phyloP scores from a whole-genome alignment of 64 coral and sea anemone genomes.

The Hydrozoanthus tunicans region DNA sequence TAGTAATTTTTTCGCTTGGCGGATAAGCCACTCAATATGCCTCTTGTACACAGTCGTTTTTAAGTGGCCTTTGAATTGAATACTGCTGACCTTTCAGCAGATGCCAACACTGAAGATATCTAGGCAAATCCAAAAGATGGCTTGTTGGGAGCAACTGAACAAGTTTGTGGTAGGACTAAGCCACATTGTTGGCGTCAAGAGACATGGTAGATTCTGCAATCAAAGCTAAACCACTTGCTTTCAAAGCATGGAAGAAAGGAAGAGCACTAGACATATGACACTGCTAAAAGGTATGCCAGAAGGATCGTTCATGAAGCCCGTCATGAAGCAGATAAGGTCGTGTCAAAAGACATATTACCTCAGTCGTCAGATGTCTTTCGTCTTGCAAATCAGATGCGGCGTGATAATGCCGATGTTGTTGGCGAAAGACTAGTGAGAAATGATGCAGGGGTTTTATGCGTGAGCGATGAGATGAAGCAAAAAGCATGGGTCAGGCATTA shows the following conservation, averaged over 20 bases:
- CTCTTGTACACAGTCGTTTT: too few relatives aligned
- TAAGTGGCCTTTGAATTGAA: too few relatives aligned
- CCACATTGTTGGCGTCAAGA: neutral
- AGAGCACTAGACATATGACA: slow-evolving; percentile 8
- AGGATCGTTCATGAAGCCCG: slow-evolving; percentile 10
- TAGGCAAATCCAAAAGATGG: neutral
- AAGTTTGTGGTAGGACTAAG: slow-evolving; percentile 18
- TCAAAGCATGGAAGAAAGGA: slow-evolving; percentile 25
- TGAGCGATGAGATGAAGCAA: neutral
- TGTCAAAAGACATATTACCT: slow-evolving; percentile 11
- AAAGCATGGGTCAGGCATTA: slow-evolving; percentile 36
- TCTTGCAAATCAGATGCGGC: slow-evolving; percentile 12
- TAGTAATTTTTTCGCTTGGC: too few relatives aligned
- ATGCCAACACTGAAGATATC: too few relatives aligned
- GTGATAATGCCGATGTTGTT: slow-evolving; percentile 32
- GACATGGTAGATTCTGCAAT: slow-evolving; percentile 20
- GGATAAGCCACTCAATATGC: too few relatives aligned
- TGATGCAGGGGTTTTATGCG: slow-evolving; percentile 18
- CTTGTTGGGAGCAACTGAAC: neutral
- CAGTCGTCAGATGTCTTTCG: neutral
- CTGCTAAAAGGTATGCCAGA: neutral
- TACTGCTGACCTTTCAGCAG: too few relatives aligned
- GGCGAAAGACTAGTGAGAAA: slow-evolving; percentile 25
- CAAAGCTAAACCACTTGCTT: slow-evolving; percentile 22
- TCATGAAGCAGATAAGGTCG: slow-evolving; percentile 29